Percentiles rank a stretch among this genome's conserved stretches.
These are phyloP conservation scores for Eristalis pertinax DNA, from an alignment of 2,888 invertebrate species.

Conservation along the genomic window DNA sequence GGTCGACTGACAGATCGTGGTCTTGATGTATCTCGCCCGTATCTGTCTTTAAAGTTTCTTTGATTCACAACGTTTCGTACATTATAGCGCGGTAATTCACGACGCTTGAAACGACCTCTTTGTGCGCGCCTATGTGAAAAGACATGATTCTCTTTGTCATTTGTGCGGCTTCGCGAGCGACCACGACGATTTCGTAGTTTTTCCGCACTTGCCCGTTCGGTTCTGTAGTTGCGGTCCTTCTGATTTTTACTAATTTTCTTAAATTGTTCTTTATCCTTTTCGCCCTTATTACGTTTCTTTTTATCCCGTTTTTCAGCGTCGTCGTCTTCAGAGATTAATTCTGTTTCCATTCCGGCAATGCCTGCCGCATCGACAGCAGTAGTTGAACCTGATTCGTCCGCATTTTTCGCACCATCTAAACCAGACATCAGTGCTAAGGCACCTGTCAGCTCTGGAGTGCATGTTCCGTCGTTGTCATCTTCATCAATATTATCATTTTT, in stretches of 20 bases:
- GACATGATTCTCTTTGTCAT: constrained; percentile 78
- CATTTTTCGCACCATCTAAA: constrained; percentile 30
- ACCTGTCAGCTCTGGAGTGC: constrained; percentile 56
- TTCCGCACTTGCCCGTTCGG: constrained; percentile 83
- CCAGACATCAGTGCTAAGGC: not conserved
- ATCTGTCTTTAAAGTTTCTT: constrained; percentile 86
- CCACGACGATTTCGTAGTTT: constrained; percentile 38
- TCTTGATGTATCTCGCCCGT: constrained; percentile 87
- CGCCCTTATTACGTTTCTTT: constrained; percentile 74
- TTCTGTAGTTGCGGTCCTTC: constrained; percentile 90
- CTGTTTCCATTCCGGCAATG: constrained; percentile 86
- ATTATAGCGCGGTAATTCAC: constrained; percentile 92
- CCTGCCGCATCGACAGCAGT: constrained; percentile 52
- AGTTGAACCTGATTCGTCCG: constrained; percentile 35
- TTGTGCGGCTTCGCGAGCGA: constrained; percentile 74
- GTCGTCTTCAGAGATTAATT: constrained; percentile 88
- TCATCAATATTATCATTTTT: constrained; percentile 80
- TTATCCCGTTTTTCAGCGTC: constrained; percentile 79
- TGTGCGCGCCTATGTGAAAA: constrained; percentile 73
- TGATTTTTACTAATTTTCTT: constrained; percentile 90
- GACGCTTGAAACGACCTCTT: constrained; percentile 84
- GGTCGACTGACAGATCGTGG: constrained; percentile 76
- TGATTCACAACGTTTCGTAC: constrained; percentile 88
- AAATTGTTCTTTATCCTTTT: constrained; percentile 84
- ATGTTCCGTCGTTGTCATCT: constrained; percentile 44